These are phyloP conservation scores for Xestia rhomboidea DNA, from an alignment of 2,888 invertebrate genomes.

Conservation along the genomic window DNA sequence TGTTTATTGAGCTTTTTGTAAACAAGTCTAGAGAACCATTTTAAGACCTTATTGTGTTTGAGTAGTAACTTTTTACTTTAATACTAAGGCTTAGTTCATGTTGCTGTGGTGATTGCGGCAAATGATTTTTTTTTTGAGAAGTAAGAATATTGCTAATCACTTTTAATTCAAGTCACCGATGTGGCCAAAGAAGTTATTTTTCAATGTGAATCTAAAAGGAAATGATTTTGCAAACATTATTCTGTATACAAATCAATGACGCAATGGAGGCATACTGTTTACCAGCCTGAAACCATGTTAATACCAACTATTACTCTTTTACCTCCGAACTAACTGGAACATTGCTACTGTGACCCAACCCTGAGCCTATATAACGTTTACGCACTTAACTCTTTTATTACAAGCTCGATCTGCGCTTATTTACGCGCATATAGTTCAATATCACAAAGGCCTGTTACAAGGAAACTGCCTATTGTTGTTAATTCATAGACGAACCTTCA, in stretches of 20 bases:
- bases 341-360: background rate
- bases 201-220: background rate
- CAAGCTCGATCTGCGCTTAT: conserved; percentile 55
- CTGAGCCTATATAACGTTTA: conserved; percentile 22
- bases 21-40: conserved; percentile 44
- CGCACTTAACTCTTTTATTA: conserved; percentile 58
- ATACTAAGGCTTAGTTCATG: conserved; percentile 20
- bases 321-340: background rate
- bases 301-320: background rate
- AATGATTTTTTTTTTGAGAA: too few species aligned
- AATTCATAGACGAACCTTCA: conserved; percentile 81
- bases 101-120: too few species aligned
- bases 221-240: background rate
- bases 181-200: too few species aligned
- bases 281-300: background rate
- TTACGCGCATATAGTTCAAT: conserved; percentile 72
- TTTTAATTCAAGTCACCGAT: background rate
- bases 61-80: conserved; percentile 32
- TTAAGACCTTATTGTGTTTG: conserved; percentile 58
- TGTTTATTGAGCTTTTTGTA: conserved; percentile 54
- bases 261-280: background rate
- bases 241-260: background rate
- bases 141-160: background rate
- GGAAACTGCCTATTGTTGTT: conserved; percentile 87
- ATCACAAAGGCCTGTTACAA: conserved; percentile 87